Base-by-base conservation (phyloP, 92 coral and sea anemone genomes). In the Chrysogorgia sp. region DNA sequence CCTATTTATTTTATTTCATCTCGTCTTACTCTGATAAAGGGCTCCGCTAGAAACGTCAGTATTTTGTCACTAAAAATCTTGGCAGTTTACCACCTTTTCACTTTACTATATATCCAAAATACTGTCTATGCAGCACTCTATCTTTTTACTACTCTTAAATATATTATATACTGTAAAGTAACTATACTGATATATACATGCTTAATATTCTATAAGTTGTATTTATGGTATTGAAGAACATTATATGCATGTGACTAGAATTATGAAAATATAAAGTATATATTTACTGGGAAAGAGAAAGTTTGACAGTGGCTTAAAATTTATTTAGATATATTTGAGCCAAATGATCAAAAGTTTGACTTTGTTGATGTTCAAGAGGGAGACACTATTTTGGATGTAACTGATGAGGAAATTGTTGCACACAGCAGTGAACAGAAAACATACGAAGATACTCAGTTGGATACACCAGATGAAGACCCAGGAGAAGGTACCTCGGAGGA, bases 321-420 rank as follows among this genome's bases (percentile, higher is more conserved):
- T 66, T 26, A 26, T 71, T 52, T 53, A 94, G 98, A 94, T 77
- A 94, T 94, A 43, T 94, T 89, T 90, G 98, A 87, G 20, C 84
- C 98, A 58, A 83, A 83, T 30, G 74, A 76, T 40, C 67, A 90
- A 34, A 83, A 48, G 28, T 75, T 79, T 55, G 78, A 55, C 26
- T 71, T 71, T 24, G 69, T 91, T 31, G 97, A 93, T 66, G 80
- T 88, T 45, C 92, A 94, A 82, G 98, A 90, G 15, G 96, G 92
- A 20, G 97, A 90, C 49, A 88, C 92, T 17, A 71, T 94, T 10
- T 91, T 86, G 15, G 98, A 94, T 34, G 80, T 92, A 71, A 89
- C 96, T 71, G 97, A 94, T 61, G 81, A 88, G 0, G 98, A 94
- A 75, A 84, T 94, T 19, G 97, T 89, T 31, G 98, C 92, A 3